These are phyloP conservation scores for Acinonyx jubatus DNA, from an alignment of 2,113 vertebrate genomes.

Conservation along the genomic window DNA sequence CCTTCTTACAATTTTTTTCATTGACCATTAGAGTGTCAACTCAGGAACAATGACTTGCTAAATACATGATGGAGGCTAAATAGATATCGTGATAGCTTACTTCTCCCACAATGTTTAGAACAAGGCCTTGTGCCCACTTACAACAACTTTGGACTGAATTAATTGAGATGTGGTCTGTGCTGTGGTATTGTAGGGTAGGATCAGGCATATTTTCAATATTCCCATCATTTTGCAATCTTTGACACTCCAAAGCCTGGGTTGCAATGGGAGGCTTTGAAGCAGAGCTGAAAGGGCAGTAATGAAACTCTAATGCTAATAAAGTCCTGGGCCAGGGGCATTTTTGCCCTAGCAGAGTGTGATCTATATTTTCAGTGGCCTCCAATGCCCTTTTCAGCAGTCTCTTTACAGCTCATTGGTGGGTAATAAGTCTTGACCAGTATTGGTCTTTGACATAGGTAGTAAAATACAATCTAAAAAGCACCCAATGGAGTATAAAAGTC, in stretches of 20 bases:
- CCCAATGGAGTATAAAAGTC: slow-evolving; percentile 84
- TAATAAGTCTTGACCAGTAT: slow-evolving; percentile 86
- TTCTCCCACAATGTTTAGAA: background rate
- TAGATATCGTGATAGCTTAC: background rate
- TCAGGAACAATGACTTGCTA: background rate
- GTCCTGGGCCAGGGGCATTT: slow-evolving; percentile 61
- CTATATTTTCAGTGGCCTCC: slow-evolving; percentile 82
- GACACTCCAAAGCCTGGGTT: slow-evolving; percentile 40
- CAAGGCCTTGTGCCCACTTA: background rate
- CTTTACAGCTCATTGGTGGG: slow-evolving; percentile 84
- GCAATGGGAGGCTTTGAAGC: slow-evolving; percentile 53
- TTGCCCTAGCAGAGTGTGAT: slow-evolving; percentile 72
- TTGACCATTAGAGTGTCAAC: background rate
- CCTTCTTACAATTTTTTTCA: background rate
- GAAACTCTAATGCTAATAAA: slow-evolving; percentile 75
- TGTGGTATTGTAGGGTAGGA: background rate
- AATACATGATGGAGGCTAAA: background rate
- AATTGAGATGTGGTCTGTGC: background rate
- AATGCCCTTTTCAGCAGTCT: slow-evolving; percentile 83
- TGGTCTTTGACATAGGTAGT: slow-evolving; percentile 85
- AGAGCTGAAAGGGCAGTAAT: slow-evolving; percentile 77
- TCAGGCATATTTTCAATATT: accelerated
- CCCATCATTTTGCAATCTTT: background rate
- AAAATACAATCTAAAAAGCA: slow-evolving; percentile 86
- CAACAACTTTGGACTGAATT: background rate